These are phyloP conservation scores for Apocrypta bakeri DNA, from an alignment of 1,140 invertebrate genomes.

Conservation along the genomic window DNA sequence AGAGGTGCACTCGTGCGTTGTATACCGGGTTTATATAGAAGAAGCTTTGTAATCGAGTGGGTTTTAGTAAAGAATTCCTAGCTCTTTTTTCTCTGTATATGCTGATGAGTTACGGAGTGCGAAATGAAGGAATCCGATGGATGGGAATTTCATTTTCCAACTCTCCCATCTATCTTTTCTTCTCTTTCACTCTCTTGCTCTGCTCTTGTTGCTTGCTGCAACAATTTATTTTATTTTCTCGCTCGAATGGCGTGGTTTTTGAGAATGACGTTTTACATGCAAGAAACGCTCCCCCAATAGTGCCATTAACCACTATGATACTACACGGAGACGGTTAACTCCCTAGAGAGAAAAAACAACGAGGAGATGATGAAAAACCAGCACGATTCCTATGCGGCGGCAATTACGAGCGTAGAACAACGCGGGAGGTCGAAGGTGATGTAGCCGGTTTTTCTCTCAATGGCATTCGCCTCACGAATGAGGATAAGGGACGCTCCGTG, in stretches of 20 bases:
- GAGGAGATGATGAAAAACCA: conserved; percentile 40
- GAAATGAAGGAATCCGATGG: background rate
- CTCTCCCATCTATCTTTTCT: background rate
- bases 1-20: background rate
- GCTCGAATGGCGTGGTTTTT: background rate
- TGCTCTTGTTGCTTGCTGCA: too few species aligned
- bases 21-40: background rate
- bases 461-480: conserved; percentile 34
- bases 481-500: background rate
- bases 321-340: background rate
- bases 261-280: background rate
- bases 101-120: background rate
- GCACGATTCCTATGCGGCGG: background rate
- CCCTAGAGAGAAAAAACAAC: conserved; percentile 2
- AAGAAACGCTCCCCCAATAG: background rate
- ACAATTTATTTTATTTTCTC: background rate
- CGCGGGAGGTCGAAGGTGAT: background rate
- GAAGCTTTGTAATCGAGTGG: too few species aligned
- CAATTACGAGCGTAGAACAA: background rate
- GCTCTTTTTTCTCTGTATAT: background rate
- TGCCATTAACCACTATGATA: background rate
- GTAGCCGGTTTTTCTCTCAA: background rate
- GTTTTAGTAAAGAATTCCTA: too few species aligned
- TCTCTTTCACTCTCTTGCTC: too few species aligned
- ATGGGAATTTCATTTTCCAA: background rate